A percentile compares a stretch with the other conserved stretches of the same genome.
Evolutionary conservation across 2,888 invertebrate genomes (phyloP).

Genomic region (Litoditis marina): DNA sequence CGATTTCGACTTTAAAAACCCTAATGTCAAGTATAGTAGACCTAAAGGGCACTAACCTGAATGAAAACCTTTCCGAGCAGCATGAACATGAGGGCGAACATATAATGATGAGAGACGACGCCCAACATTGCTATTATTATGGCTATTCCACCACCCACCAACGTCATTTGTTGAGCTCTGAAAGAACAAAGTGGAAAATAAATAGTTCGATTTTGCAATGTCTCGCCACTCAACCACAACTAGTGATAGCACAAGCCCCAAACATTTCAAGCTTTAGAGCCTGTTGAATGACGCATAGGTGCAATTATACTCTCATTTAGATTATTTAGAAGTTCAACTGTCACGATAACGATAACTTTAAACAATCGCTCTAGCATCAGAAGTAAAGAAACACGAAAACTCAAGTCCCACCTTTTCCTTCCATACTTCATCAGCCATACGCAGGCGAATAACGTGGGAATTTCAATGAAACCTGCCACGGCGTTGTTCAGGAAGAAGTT

Average conservation of each 20-base stretch:
- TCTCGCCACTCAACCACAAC: no score
- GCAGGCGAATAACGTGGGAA: constrained; percentile 60
- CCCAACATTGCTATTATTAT: constrained; percentile 58
- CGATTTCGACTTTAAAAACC: no score
- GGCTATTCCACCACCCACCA: constrained; percentile 53
- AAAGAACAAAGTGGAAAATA: background rate
- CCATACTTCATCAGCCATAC: constrained; percentile 58
- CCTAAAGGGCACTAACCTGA: constrained; percentile 48
- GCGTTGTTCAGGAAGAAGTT: constrained; percentile 62
- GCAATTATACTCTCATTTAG: no score
- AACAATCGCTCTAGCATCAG: no score
- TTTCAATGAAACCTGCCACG: constrained; percentile 56
- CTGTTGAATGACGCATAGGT: no score
- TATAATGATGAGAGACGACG: constrained; percentile 36
- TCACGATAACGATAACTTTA: no score
- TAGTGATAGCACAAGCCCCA: no score
- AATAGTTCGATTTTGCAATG: no score
- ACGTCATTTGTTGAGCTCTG: constrained; percentile 57
- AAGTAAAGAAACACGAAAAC: background rate
- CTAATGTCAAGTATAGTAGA: no score
- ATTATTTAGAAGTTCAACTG: no score
- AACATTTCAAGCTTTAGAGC: no score
- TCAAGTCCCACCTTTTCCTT: constrained; percentile 41
- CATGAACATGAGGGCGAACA: constrained; percentile 56
- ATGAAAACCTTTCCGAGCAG: constrained; percentile 60